phyloP scores from a whole-genome alignment of 2,888 invertebrate species.

The Nemoura dubitans region DNA sequence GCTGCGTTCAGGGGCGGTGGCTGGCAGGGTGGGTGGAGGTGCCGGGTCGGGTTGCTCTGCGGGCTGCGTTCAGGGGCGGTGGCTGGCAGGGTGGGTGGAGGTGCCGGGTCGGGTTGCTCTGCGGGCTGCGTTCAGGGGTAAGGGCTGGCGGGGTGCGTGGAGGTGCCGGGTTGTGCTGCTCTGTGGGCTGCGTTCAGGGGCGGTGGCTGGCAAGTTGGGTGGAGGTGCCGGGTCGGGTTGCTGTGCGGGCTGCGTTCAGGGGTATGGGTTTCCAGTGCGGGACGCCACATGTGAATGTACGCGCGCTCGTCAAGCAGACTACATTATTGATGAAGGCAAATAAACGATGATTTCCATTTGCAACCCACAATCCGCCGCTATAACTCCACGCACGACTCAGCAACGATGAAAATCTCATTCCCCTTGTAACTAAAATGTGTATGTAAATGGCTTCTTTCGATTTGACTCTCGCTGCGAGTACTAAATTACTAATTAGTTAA shows the following conservation, averaged over 20 bases:
- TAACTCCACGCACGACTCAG: not conserved
- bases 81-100: no score
- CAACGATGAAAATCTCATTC: not conserved
- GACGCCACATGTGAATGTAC: not conserved
- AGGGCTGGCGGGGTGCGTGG: no score
- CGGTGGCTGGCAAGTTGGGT: no score
- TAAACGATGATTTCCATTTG: not conserved
- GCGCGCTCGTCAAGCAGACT: not conserved
- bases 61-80: no score
- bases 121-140: no score
- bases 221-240: not conserved
- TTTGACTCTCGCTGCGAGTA: not conserved
- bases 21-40: no score
- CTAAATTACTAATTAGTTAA: slow-evolving; percentile 5
- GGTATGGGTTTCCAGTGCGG: not conserved
- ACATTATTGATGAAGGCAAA: not conserved
- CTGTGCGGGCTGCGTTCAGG: not conserved
- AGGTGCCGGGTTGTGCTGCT: no score
- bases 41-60: no score
- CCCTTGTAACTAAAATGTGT: not conserved
- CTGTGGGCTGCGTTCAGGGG: no score
- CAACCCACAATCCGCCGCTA: not conserved
- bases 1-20: no score
- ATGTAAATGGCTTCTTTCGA: slow-evolving; percentile 1
- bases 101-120: not conserved